These are phyloP conservation scores for Papilio polyxenes DNA, from an alignment of 1,140 invertebrate species.

Conservation along the genomic window DNA sequence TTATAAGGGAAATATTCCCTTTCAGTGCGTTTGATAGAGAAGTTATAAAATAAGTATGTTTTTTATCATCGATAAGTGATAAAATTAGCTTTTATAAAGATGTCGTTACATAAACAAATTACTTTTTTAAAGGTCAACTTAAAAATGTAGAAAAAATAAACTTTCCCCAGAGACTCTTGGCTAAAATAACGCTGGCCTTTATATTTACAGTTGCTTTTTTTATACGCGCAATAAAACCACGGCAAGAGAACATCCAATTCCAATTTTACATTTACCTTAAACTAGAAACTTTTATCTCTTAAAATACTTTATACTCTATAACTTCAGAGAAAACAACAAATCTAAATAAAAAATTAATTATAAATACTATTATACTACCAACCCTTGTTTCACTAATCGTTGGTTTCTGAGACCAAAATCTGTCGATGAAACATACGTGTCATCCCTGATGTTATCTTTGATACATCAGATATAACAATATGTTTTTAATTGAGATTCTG, in stretches of 20 bases:
- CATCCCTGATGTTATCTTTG: too few relatives aligned
- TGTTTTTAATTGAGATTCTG: too few relatives aligned
- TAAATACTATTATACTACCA: neutral
- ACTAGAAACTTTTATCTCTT: slow-evolving; percentile 1
- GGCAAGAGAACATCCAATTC: neutral
- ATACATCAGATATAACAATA: too few relatives aligned
- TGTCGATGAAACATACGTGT: too few relatives aligned
- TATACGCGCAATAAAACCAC: neutral
- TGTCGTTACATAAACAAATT: neutral
- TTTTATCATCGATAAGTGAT: too few relatives aligned
- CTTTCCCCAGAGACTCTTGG: neutral
- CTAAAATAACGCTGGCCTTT: neutral
- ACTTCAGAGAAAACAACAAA: neutral
- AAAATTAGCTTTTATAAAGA: too few relatives aligned
- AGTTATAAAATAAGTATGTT: too few relatives aligned
- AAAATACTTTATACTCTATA: neutral
- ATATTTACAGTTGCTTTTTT: neutral
- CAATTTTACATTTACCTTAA: neutral
- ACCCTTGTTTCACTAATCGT: too few relatives aligned
- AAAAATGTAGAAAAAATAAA: neutral
- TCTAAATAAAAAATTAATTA: neutral
- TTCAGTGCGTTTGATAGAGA: too few relatives aligned
- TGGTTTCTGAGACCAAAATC: too few relatives aligned
- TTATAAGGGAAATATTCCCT: too few relatives aligned
- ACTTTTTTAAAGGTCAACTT: neutral